phyloP scores from a whole-genome alignment of 2,113 vertebrate genomes.

The Hemibagrus wyckioides region DNA sequence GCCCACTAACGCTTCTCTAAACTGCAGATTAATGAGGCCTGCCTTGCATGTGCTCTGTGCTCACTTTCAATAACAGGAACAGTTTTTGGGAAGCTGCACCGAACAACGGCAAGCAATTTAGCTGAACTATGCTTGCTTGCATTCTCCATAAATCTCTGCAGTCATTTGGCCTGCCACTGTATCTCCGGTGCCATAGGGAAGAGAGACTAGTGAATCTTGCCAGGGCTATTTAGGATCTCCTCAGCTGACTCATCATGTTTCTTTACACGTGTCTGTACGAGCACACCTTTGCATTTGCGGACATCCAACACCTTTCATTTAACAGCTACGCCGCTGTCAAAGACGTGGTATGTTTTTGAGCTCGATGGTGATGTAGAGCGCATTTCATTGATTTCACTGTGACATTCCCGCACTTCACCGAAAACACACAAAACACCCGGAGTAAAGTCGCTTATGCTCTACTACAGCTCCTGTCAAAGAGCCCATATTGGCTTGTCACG shows the following conservation, averaged over 20 bases:
- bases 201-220: slow-evolving; percentile 38
- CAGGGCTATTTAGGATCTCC: slow-evolving; percentile 43
- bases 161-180: slow-evolving; percentile 49
- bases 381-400: slow-evolving; percentile 44
- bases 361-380: slow-evolving; percentile 43
- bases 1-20: slow-evolving; percentile 59
- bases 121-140: slow-evolving; percentile 51
- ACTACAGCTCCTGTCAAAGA: slow-evolving; percentile 47
- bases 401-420: slow-evolving; percentile 33
- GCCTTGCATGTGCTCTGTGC: slow-evolving; percentile 51
- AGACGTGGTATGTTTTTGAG: slow-evolving; percentile 14
- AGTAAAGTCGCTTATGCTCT: slow-evolving; percentile 20
- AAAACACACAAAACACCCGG: slow-evolving; percentile 45
- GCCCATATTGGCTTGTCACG: slow-evolving; percentile 54
- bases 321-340: slow-evolving; percentile 27
- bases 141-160: slow-evolving; percentile 54
- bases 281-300: not conserved
- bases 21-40: slow-evolving; percentile 57
- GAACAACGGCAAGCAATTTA: slow-evolving; percentile 57
- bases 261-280: not conserved
- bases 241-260: slow-evolving; percentile 43
- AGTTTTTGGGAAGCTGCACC: slow-evolving; percentile 38
- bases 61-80: slow-evolving; percentile 48
- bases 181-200: slow-evolving; percentile 45
- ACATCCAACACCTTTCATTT: not conserved